Evolutionary conservation across 2,888 invertebrate genomes (phyloP), one percentile per base, ranked within the genome.

Genomic region (Sinohyriopsis cumingii): DNA sequence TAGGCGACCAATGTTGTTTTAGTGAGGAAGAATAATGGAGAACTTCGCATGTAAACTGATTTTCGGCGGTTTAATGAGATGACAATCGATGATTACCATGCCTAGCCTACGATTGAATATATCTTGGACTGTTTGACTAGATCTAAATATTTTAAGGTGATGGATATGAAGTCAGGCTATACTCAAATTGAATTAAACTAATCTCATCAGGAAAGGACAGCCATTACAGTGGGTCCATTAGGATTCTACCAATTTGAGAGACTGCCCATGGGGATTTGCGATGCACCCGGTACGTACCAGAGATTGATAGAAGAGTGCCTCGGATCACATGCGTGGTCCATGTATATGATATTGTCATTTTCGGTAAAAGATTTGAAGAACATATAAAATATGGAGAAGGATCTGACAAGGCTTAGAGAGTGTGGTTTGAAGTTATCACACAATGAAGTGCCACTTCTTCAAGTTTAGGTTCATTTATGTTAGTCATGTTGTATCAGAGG

Each of bases 261-360:
- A n/a, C 65, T 70, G 65, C 66, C 70, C 5, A 62, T 70, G 24
- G 65, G 70, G 1, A 22, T 70, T 9, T 53, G 55, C 12, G 65
- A 70, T 59, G 33, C 59, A 18, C 70, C 61, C 0, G 70, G 65
- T 15, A 70, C 70, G 20, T 66, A 60, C 55, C 70, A 70, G 28
- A 25, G 70, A 57, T n/a, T 70, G 1, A 70, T 70, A 60, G 69
- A 69, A 20, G 64, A 65, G 55, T 64, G 64, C n/a, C 55, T 71
- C 18, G 67, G 67, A 62, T 1, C 12, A 70, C 66, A 19, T 70
- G 70, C 57, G 45, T 70, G 5, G 62, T 66, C 7, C 66, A 66
- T 33, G 24, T 70, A 9, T 65, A 70, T 45, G 25, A 66, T 28
- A 20, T 63, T 24, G 45, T 60, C 22, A 63, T 63, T n/a, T n/a